Evolutionary conservation across 2,888 invertebrate genomes (phyloP), one percentile per base, ranked within the genome.

Genomic region (Branchinecta sandiegonensis): DNA sequence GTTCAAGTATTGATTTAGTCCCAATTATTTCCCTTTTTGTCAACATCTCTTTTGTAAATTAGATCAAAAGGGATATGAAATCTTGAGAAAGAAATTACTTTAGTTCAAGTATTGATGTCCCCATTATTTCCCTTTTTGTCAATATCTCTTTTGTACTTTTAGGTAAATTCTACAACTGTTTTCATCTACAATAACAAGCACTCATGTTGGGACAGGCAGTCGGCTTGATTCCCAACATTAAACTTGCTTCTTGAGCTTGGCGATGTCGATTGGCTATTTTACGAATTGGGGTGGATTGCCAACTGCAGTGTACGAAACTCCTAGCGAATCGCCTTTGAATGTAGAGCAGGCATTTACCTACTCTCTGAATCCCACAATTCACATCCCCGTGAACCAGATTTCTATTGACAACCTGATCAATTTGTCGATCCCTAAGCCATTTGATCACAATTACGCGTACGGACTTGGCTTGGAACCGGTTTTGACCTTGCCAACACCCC

Each of bases 241-340:
- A 56, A 17, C 63, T 56, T 56, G 63, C 14, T 56, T 56, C 63
- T n/a, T 56, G 63, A 56, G n/a, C 47, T 47, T 66, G 69, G 69
- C 69, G 69, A 69, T 69, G 69, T 69, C 69, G 65, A 67, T 69
- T 48, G 69, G 69, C 66, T 69, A 69, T 69, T 69, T 68, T 66
- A 65, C 69, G 65, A 68, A 67, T 63, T 69, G 69, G 69, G 69
- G 69, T 47, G 69, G 69, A 68, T 67, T 69, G 65, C 67, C 69
- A 47, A 66, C 68, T 66, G 69, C 66, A 46, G 65, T 68, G 48
- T 63, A 67, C 48, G 48, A 48, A 46, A 67, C 47, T 47, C 47
- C 47, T 48, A 48, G 47, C 17, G 67, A 48, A 67, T 47, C 48
- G 47, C 48, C 48, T 37, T 48, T 67, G 48, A 48, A 48, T 46